Evolutionary conservation across 2,797 vertebrate genomes (phyloP), one percentile per base, ranked within the genome.

Genomic region (Pseudomugil gertrudae): DNA sequence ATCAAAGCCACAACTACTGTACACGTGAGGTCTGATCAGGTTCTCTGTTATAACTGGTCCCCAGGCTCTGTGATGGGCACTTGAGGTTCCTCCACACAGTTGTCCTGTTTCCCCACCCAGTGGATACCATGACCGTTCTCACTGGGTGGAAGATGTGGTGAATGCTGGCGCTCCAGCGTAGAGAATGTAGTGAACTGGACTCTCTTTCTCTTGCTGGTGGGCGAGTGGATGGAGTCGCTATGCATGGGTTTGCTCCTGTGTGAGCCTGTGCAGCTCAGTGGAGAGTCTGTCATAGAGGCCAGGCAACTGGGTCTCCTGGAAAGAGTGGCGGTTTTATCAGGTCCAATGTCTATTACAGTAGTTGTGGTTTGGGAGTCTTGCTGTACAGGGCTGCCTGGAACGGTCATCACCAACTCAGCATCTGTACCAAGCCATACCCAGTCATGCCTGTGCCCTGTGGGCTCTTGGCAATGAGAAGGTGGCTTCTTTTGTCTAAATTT

Each of bases 171-270:
- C 0, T 95, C 96, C 1, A 93, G 75, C 9, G 95, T 90, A 35
- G 96, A 94, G 78, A 99, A 98, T 7, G 96, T 99, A 80, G 95
- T 96, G 79, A 98, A 98, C 59, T 95, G 96, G 36, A 99, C 97
- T 81, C 96, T 93, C 94, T 97, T 98, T 82, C 96, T 93, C 85
- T 96, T 97, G 60, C 96, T 98, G 88, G 96, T 97, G 51, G 97
- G 97, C 2, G 96, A 99, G 48, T 95, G 9, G 14, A 95, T 83
- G 2, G 94, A 93, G 63, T 97, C 96, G 0, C 83, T 82, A 57
- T 90, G 93, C 67, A 81, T 61, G 10, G 86, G 79, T 83, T 93
- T 93, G 80, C 64, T 74, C 74, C 84, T 76, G 47, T 84, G 70
- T 54, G 92, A 76, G 36, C 94, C 95, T 0, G 84, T 23, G 0